These are phyloP conservation scores for Isurus oxyrinchus DNA, from an alignment of 2,113 vertebrate genomes.

Conservation along the genomic window DNA sequence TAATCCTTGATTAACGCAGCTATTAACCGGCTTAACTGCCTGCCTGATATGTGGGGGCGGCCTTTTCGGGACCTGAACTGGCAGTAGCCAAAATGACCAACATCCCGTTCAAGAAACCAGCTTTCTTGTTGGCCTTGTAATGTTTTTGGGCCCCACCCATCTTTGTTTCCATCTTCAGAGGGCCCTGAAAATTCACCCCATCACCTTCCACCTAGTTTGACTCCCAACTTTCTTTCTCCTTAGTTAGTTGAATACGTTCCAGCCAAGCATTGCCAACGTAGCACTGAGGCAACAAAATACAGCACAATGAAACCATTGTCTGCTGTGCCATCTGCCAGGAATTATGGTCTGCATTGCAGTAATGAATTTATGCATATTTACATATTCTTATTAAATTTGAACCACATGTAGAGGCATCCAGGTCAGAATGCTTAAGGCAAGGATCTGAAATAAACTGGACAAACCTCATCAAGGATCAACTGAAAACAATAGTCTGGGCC, in stretches of 20 bases:
- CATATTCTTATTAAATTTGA: background rate
- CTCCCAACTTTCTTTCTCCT: background rate
- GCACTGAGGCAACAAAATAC: background rate
- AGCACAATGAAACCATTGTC: background rate
- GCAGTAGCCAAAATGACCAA: too few relatives aligned
- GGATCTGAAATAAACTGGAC: background rate
- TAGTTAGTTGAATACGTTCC: background rate
- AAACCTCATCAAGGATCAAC: background rate
- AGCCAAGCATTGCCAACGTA: background rate
- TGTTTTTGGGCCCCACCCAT: too few relatives aligned
- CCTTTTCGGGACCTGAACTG: too few relatives aligned
- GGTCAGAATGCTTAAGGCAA: background rate
- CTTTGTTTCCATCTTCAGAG: too few relatives aligned
- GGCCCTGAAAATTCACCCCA: background rate
- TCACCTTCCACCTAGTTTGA: background rate
- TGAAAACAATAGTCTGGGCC: background rate
- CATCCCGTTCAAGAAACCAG: too few relatives aligned
- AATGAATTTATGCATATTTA: background rate
- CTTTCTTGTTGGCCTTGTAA: too few relatives aligned
- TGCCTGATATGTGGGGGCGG: too few relatives aligned
- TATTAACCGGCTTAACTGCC: background rate
- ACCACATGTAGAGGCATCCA: background rate
- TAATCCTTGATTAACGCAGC: background rate
- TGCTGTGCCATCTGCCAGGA: background rate
- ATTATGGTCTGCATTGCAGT: background rate